These are phyloP conservation scores for Micoletzkya japonica DNA, from an alignment of 2,888 invertebrate genomes.

Conservation along the genomic window DNA sequence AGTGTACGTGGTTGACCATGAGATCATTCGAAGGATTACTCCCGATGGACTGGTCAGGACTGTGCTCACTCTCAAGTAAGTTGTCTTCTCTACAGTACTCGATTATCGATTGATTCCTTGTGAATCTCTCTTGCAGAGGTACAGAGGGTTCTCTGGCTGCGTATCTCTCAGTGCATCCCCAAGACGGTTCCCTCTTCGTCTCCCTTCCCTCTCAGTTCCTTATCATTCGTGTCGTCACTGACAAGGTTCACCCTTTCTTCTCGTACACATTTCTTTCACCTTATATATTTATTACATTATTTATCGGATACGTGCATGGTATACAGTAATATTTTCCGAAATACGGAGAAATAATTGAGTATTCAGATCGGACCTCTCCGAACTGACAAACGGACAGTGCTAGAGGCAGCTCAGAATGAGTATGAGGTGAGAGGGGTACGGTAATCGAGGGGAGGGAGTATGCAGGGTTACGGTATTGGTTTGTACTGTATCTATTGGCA, in stretches of 20 bases:
- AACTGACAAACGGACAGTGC: constrained; percentile 16
- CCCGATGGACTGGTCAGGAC: constrained; percentile 88
- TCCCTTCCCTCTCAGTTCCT: constrained; percentile 93
- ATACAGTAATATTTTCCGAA: neutral
- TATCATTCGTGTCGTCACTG: constrained; percentile 68
- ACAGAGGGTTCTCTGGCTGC: constrained; percentile 93
- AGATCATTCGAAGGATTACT: constrained; percentile 73
- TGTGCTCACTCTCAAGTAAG: constrained; percentile 81
- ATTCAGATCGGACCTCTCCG: constrained; percentile 11
- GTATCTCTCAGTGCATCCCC: constrained; percentile 91
- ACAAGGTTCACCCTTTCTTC: neutral
- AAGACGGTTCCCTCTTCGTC: constrained; percentile 91
- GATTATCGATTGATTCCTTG: constrained; percentile 6
- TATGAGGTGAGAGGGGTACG: constrained; percentile 76
- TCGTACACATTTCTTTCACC: neutral
- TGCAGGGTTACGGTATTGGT: no score
- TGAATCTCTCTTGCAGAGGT: constrained; percentile 75
- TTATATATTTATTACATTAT: neutral
- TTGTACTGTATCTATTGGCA: constrained; percentile 12
- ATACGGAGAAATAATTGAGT: neutral
- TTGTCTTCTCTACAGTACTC: neutral
- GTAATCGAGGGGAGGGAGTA: constrained; percentile 79
- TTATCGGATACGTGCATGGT: constrained; percentile 6
- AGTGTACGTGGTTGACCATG: constrained; percentile 72
- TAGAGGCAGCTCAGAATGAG: constrained; percentile 20